Evolutionary conservation across 2,888 invertebrate genomes (phyloP), one percentile per base, ranked within the genome.

Genomic region (Epistrophe eligans): DNA sequence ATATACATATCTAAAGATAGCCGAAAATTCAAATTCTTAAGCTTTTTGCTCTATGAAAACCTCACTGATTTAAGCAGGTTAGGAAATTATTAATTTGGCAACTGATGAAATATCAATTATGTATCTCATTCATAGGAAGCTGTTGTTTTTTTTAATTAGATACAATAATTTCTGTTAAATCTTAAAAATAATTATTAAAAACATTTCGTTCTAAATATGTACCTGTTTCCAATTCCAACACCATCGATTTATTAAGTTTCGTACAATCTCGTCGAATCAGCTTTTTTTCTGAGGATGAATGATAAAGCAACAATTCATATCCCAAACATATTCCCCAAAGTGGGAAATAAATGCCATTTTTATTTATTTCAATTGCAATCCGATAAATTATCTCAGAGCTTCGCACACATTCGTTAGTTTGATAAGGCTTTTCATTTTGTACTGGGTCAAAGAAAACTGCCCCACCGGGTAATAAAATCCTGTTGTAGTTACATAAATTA

Each of bases 281-380:
- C 38, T 91, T 90, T 2, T 89, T 89, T 48, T 93, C 90, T n/a
- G n/a, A n/a, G 0, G 94, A 93, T 1, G 94, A 95, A 3, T 96
- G 92, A 79, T 95, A 95, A 19, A 96, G 93, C 76, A 97, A 91
- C 45, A 97, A 93, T 91, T 99, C 96, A 91, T 97, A 97, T 2
- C 98, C 98, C 50, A 98, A 94, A 90, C 98, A 98, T 0, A 96
- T 98, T 0, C 97, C 98, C 94, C 96, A 97, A 58, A 99, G 91
- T 0, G 98, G 98, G 91, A 98, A 97, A 90, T 96, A 95, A 72
- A 95, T 95, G 0, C 96, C 96, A 0, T 93, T 92, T 0, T 95
- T 93, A 90, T 97, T 97, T 72, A 95, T 92, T 90, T 95, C 91
- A 77, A 94, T 91, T 0, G 97, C 97, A 72, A 96, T 93, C 60